These are phyloP conservation scores for Toxostoma redivivum DNA, from an alignment of 2,113 vertebrate species.

Conservation along the genomic window DNA sequence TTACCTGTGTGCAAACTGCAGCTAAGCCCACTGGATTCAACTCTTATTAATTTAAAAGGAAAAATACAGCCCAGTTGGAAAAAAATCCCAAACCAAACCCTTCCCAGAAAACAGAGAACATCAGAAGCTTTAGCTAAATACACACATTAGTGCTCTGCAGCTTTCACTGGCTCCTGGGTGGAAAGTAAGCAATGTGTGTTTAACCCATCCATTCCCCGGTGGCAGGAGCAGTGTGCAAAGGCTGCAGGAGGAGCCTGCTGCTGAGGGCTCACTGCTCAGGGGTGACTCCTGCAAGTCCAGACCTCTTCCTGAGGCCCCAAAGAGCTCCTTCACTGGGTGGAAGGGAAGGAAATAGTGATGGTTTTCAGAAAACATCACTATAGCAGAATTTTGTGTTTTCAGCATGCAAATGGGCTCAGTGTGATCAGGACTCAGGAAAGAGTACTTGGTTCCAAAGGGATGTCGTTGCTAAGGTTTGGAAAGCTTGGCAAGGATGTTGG, in stretches of 20 bases:
- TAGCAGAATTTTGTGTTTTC: not conserved
- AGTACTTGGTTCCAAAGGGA: not conserved
- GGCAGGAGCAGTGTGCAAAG: not conserved
- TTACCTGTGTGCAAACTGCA: not conserved
- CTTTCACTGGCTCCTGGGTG: not conserved
- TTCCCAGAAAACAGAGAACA: not conserved
- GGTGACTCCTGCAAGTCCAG: not conserved
- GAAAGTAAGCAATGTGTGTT: not conserved
- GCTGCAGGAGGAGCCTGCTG: not conserved
- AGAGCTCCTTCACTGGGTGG: not conserved
- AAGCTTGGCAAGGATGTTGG: not conserved
- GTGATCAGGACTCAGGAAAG: not conserved
- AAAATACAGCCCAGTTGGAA: not conserved
- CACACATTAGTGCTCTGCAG: not conserved
- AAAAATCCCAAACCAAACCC: not conserved
- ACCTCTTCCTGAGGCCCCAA: not conserved
- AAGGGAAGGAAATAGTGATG: accelerated
- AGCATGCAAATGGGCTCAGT: accelerated
- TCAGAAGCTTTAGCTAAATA: not conserved
- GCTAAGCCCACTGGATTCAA: not conserved
- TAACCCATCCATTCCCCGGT: not conserved
- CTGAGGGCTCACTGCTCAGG: not conserved
- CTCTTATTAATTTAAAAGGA: not conserved
- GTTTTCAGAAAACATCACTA: accelerated
- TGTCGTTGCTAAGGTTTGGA: not conserved